phyloP scores from a whole-genome alignment of 2,888 invertebrate species.

The Aelia acuminata region DNA sequence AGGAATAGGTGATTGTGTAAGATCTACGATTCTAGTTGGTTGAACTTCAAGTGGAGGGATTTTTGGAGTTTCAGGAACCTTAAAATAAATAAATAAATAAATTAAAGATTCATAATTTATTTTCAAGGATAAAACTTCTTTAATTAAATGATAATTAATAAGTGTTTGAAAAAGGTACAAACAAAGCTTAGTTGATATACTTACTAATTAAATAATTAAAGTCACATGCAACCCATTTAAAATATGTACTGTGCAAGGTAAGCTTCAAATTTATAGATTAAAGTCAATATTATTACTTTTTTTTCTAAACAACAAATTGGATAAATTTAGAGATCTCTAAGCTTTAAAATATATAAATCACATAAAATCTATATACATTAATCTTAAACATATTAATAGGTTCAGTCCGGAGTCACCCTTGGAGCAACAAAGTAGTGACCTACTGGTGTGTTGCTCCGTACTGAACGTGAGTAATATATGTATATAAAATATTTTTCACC shows the following conservation, averaged over 20 bases:
- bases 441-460: too few relatives aligned
- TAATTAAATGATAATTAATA: not conserved
- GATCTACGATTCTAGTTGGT: slow-evolving; percentile 21
- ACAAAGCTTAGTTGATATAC: not conserved
- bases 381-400: not conserved
- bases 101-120: not conserved
- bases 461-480: too few relatives aligned
- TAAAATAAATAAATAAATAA: slow-evolving; percentile 3
- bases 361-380: not conserved
- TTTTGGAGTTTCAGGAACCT: slow-evolving; percentile 39
- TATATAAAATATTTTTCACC: slow-evolving; percentile 66
- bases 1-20: slow-evolving; percentile 55
- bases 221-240: not conserved
- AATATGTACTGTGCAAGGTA: not conserved
- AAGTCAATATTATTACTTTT: not conserved
- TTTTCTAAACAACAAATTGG: not conserved
- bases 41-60: slow-evolving; percentile 1
- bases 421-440: too few relatives aligned
- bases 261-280: not conserved
- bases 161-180: not conserved
- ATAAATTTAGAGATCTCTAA: too few relatives aligned
- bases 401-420: too few relatives aligned
- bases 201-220: not conserved
- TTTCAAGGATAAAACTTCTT: not conserved
- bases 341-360: too few relatives aligned